A percentile compares a stretch with the other conserved stretches of the same genome.
Evolutionary conservation across 1,140 invertebrate genomes (phyloP).

Genomic region (Tribolium castaneum): DNA sequence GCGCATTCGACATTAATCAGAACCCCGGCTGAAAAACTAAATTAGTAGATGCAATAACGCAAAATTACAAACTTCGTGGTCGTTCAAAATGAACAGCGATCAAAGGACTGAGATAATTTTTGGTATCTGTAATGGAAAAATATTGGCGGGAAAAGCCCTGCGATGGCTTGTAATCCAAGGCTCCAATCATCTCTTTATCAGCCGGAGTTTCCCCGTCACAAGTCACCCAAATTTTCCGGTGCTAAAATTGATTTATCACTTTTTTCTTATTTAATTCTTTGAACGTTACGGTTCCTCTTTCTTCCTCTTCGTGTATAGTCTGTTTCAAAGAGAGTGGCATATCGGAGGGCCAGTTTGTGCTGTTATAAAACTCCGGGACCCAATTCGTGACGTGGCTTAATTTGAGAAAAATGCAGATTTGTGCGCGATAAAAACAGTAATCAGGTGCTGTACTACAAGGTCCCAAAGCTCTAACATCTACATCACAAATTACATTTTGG

Average conservation of each 20-base stretch:
- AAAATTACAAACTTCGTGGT: no score
- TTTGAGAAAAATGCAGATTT: background rate
- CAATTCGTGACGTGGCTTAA: background rate
- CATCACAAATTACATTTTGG: background rate
- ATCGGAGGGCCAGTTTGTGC: background rate
- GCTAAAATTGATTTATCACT: background rate
- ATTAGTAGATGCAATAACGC: background rate
- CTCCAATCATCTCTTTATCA: constrained; percentile 88
- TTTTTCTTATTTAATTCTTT: background rate
- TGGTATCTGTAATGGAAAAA: constrained; percentile 83
- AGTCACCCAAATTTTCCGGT: constrained; percentile 83
- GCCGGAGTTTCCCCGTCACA: constrained; percentile 91
- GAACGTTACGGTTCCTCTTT: background rate
- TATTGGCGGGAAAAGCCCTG: constrained; percentile 85
- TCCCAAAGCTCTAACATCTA: background rate
- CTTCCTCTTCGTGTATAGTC: background rate
- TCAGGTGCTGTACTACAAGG: background rate
- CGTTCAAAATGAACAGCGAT: constrained; percentile 82
- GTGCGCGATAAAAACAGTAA: background rate
- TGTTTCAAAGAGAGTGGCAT: background rate
- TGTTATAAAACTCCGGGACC: background rate
- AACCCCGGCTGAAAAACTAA: background rate
- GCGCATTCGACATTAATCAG: background rate
- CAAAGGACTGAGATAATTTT: constrained; percentile 88
- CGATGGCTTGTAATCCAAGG: constrained; percentile 76